phyloP scores from a whole-genome alignment of 1,140 invertebrate genomes.

The Ericerus pela region DNA sequence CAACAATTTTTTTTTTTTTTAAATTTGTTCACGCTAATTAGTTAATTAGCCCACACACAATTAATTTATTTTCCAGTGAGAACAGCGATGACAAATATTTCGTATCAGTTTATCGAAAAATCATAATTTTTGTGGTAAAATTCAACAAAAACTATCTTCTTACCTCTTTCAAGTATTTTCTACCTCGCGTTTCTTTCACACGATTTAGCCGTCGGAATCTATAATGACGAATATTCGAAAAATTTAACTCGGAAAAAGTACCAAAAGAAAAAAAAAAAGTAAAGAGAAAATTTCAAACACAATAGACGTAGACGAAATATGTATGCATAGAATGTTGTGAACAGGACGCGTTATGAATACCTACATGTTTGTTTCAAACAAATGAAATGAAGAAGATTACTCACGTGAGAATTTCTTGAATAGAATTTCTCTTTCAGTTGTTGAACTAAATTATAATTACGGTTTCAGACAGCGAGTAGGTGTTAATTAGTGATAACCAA shows the following conservation, averaged over 20 bases:
- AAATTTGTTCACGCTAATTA: too few relatives aligned
- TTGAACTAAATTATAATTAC: constrained; percentile 7
- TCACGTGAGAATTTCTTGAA: not conserved
- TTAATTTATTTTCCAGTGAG: too few relatives aligned
- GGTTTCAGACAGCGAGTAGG: not conserved
- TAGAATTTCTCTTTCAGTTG: constrained; percentile 8
- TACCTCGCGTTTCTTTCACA: too few relatives aligned
- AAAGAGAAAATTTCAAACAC: not conserved
- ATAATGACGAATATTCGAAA: not conserved
- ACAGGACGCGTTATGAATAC: not conserved
- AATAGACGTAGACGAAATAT: not conserved
- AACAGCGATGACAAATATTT: too few relatives aligned
- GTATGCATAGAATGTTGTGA: not conserved
- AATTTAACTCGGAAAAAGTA: not conserved
- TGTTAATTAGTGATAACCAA: constrained; percentile 10
- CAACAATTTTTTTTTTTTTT: too few relatives aligned
- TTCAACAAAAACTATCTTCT: too few relatives aligned
- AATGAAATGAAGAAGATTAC: too few relatives aligned
- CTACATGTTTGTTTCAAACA: too few relatives aligned
- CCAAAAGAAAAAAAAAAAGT: not conserved
- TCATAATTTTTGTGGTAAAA: too few relatives aligned
- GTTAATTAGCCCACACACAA: too few relatives aligned
- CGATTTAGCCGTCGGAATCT: not conserved
- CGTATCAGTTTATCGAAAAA: too few relatives aligned
- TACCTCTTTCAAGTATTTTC: too few relatives aligned